Base-by-base conservation (phyloP, 2,797 vertebrate genomes). In the Gambusia yucatana region DNA sequence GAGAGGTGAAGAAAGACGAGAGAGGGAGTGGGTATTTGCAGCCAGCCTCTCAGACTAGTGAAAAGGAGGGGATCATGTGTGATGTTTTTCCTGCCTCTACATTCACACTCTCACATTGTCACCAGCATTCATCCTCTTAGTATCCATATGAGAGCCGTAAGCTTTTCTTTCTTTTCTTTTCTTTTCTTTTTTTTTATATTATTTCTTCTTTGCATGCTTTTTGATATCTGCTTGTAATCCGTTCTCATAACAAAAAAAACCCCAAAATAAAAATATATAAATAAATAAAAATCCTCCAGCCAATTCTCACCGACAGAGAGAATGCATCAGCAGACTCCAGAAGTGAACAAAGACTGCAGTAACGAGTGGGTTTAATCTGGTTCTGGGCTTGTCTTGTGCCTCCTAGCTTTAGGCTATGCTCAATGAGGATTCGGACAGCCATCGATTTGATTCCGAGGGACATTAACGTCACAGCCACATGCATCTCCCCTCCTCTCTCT, bases 391-490 rank as follows among this genome's bases (percentile, higher is more conserved):
- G 92, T 93, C 91, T 93, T 91, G 88, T 90, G 84, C 86, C 93
- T 93, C 86, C 89, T 92, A 88, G 90, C 94, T 95, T 91, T 88
- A 94, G 94, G 95, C 95, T 91, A 94, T 92, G 89, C 91, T 89
- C 92, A 90, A 81, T 85, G 93, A 92, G 88, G 90, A 94, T 95
- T 93, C 90, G 92, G 93, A 94, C 94, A 91, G 92, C 91, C 94
- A 94, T 95, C 94, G 94, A 96, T 96, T 96, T 94, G 93, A 96
- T 95, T 95, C 90, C 86, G 93, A 92, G 93, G 92, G 93, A 95
- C 94, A 94, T 96, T 96, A 96, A 94, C 92, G 94, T 94, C 93
- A 94, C 92, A 88, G 93, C 93, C 93, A 94, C 88, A 86, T 90
- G 89, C 89, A 84, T 94, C 94, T 93, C 93, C 93, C 61, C 61